Conservation (phyloP, 2,797 vertebrate genomes). For the Sebastes cheni region DNA sequence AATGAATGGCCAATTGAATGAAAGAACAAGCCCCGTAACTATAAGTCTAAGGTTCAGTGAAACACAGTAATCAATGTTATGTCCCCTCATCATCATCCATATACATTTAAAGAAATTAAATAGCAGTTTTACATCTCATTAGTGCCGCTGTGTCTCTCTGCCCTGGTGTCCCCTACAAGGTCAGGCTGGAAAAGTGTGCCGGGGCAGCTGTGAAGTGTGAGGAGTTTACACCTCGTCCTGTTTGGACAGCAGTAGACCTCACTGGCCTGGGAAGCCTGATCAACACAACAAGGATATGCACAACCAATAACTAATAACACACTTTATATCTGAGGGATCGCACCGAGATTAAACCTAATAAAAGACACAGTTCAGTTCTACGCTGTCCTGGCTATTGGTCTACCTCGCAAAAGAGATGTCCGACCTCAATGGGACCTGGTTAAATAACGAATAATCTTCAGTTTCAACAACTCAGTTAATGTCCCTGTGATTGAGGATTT, state of each 20-base stretch:
- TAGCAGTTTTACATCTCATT: background rate
- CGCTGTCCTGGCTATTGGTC: background rate
- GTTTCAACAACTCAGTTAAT: background rate
- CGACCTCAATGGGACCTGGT: background rate
- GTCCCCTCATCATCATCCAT: background rate
- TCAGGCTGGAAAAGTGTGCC: conserved; percentile 70
- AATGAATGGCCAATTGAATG: background rate
- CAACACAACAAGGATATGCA: background rate
- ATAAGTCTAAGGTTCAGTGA: background rate
- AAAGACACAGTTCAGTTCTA: no score
- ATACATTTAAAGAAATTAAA: background rate
- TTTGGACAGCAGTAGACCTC: conserved; percentile 64
- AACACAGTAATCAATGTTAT: background rate
- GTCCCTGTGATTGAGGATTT: background rate
- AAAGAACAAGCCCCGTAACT: background rate
- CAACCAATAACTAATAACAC: background rate
- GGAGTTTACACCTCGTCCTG: conserved; percentile 64
- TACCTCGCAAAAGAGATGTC: background rate
- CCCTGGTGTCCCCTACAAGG: background rate
- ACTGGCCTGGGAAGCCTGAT: conserved; percentile 24
- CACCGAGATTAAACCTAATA: background rate
- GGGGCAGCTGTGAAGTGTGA: conserved; percentile 70
- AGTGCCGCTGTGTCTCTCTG: background rate
- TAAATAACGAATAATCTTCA: background rate
- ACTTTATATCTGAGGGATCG: background rate